Conservation (phyloP, 1,140 invertebrate genomes). For the Cydia amplana region DNA sequence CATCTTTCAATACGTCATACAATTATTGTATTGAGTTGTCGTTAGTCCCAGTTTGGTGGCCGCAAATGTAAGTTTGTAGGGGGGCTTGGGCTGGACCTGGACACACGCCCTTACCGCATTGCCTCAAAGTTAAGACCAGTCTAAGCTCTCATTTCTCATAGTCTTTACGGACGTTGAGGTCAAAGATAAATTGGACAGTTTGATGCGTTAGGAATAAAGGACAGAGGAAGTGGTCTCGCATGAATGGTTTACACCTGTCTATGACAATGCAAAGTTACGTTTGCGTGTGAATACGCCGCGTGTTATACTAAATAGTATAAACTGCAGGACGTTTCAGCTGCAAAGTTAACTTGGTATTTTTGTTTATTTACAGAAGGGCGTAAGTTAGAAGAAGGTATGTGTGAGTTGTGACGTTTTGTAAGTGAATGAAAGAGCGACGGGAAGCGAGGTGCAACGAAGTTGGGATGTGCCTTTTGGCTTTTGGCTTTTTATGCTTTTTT, state of each 20-base stretch:
- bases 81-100: background rate
- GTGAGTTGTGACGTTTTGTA: background rate
- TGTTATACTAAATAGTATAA: background rate
- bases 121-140: background rate
- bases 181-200: background rate
- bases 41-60: background rate
- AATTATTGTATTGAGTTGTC: background rate
- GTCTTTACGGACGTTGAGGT: background rate
- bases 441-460: background rate
- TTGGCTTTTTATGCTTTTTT: no score
- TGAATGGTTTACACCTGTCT: slow-evolving; percentile 1
- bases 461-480: background rate
- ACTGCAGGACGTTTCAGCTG: background rate
- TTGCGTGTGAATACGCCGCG: background rate
- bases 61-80: background rate
- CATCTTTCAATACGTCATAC: background rate
- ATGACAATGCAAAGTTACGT: background rate
- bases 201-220: background rate
- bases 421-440: background rate
- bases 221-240: background rate
- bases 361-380: background rate
- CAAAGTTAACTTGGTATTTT: background rate
- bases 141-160: background rate
- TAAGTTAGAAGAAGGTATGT: background rate
- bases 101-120: background rate